A percentile compares a stretch with the other conserved stretches of the same genome.
Conservation (phyloP, 2,888 invertebrate genomes). For the Caenorhabditis wallacei region DNA sequence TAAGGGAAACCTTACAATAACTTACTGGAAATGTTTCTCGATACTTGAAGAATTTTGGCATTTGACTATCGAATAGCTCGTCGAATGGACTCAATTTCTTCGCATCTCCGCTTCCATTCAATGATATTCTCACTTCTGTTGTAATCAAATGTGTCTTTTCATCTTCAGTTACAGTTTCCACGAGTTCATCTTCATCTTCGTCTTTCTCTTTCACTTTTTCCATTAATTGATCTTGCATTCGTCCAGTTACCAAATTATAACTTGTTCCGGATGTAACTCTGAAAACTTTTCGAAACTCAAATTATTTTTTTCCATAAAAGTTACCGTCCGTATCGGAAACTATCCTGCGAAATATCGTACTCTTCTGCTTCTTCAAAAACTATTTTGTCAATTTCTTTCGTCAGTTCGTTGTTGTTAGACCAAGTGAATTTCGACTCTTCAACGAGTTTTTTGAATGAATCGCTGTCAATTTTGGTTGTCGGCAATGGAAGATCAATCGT, state of each 20-base stretch:
- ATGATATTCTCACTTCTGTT: constrained; percentile 40
- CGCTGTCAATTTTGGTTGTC: constrained; percentile 28
- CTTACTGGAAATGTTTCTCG: constrained; percentile 46
- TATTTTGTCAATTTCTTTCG: constrained; percentile 13
- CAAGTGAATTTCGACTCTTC: constrained; percentile 40
- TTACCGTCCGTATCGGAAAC: constrained; percentile 60
- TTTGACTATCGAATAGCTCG: constrained; percentile 42
- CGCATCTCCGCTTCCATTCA: constrained; percentile 23
- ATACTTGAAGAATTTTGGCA: constrained; percentile 61
- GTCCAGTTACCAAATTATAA: constrained; percentile 58
- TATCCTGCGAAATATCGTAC: constrained; percentile 52
- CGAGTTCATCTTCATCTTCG: constrained; percentile 41
- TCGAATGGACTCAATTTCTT: constrained; percentile 9
- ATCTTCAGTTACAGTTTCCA: constrained; percentile 40
- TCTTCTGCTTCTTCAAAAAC: constrained; percentile 30
- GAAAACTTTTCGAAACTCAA: constrained; percentile 1
- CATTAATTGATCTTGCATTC: constrained; percentile 42
- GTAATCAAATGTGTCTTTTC: constrained; percentile 38
- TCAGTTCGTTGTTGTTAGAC: not conserved
- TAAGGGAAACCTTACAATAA: not conserved
- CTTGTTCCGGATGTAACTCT: constrained; percentile 51
- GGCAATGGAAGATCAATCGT: constrained; percentile 22
- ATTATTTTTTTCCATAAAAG: not conserved
- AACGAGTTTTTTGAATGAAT: constrained; percentile 40
- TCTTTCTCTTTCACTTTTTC: constrained; percentile 51